These are phyloP conservation scores for Notoglanidium macrostoma DNA, from an alignment of 2,797 vertebrate species.

Conservation along the genomic window DNA sequence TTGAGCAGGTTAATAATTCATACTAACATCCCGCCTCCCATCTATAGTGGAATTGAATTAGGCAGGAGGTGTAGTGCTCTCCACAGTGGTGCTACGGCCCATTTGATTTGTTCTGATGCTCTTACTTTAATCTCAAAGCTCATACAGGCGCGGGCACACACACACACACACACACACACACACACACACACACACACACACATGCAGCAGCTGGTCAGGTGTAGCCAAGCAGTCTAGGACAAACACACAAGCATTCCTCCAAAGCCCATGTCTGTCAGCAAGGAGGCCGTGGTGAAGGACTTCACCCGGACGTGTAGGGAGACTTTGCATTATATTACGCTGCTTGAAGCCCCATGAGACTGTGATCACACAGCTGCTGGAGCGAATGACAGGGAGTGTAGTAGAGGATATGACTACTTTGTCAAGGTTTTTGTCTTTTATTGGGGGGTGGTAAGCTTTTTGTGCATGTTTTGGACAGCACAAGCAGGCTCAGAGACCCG, in stretches of 20 bases:
- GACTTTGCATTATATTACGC: slow-evolving; percentile 46
- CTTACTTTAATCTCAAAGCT: slow-evolving; percentile 8
- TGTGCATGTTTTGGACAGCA: slow-evolving; percentile 30
- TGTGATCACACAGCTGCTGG: slow-evolving; percentile 29
- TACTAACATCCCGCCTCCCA: slow-evolving; percentile 48
- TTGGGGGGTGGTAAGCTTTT: slow-evolving; percentile 1
- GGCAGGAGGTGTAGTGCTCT: slow-evolving; percentile 57
- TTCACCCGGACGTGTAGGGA: slow-evolving; percentile 56
- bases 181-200: slow-evolving; percentile 16
- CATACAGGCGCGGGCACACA: slow-evolving; percentile 38
- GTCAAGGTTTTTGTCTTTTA: slow-evolving; percentile 40
- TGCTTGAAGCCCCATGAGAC: slow-evolving; percentile 36
- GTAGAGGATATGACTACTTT: slow-evolving; percentile 41
- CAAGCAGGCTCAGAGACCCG: slow-evolving; percentile 11
- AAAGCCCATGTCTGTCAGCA: slow-evolving; percentile 66
- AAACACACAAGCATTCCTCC: slow-evolving; percentile 43
- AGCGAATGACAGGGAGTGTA: slow-evolving; percentile 36
- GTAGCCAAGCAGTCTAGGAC: slow-evolving; percentile 61
- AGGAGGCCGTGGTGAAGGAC: slow-evolving; percentile 62
- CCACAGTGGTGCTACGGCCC: slow-evolving; percentile 44
- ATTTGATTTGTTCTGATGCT: slow-evolving; percentile 27
- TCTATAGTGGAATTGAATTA: slow-evolving; percentile 66
- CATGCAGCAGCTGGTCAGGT: slow-evolving; percentile 40
- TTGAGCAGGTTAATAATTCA: slow-evolving; percentile 72
- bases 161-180: slow-evolving; percentile 8